Percentiles rank a stretch among this genome's conserved stretches.
phyloP scores from a whole-genome alignment of 2,888 invertebrate genomes.

The Amblyjoppa fuscipennis region DNA sequence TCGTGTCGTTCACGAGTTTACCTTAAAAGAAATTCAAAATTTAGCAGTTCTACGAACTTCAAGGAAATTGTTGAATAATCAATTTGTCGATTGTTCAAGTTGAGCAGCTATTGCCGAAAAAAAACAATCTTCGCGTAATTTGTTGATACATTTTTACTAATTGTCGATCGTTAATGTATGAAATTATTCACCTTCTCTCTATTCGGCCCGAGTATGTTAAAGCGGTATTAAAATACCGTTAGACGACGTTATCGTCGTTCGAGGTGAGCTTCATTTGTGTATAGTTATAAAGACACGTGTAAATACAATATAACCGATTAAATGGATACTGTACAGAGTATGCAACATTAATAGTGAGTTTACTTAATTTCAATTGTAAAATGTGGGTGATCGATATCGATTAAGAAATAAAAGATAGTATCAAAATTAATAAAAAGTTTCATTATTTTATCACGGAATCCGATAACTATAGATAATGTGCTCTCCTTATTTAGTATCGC shows the following conservation, averaged over 20 bases:
- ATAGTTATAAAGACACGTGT: constrained; percentile 50
- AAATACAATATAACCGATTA: constrained; percentile 51
- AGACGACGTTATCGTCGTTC: constrained; percentile 26
- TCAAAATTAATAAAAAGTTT: background rate
- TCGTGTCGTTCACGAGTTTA: background rate
- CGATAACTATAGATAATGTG: background rate
- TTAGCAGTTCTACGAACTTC: background rate
- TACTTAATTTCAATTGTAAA: constrained; percentile 59
- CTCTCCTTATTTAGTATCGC: background rate
- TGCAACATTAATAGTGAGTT: constrained; percentile 53
- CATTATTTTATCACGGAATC: background rate
- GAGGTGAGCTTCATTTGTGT: constrained; percentile 50
- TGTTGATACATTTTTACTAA: constrained; percentile 1
- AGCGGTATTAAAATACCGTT: constrained; percentile 10
- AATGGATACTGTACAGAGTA: constrained; percentile 65
- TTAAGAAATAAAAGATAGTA: constrained; percentile 54
- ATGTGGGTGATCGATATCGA: constrained; percentile 52
- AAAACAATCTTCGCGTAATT: constrained; percentile 17
- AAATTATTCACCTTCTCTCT: constrained; percentile 1
- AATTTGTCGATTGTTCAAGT: background rate
- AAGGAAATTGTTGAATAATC: constrained; percentile 16
- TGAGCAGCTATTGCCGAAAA: background rate
- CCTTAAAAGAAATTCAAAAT: background rate
- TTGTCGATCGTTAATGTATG: background rate
- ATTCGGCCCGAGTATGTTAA: background rate